Percentiles rank a stretch among this genome's conserved stretches.
Conservation (phyloP, 2,888 invertebrate species). For the Cephus rjabovi region DNA sequence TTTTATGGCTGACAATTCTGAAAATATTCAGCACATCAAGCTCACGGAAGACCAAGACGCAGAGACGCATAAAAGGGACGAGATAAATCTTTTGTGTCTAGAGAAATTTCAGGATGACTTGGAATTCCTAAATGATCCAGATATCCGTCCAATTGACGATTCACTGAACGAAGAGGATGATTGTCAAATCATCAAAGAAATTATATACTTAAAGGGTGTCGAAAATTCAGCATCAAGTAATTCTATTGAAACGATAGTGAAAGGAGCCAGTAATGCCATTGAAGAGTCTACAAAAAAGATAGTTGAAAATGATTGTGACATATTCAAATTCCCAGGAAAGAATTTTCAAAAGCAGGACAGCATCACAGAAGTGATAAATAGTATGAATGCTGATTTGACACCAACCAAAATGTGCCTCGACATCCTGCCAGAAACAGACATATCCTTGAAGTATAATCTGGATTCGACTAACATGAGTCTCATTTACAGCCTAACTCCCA, state of each 20-base stretch:
- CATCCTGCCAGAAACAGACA: slow-evolving; percentile 38
- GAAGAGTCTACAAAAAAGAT: too few species aligned
- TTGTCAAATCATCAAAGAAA: too few species aligned
- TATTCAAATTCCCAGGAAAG: too few species aligned
- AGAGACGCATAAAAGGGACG: neutral
- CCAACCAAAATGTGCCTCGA: slow-evolving; percentile 37
- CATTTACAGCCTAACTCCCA: slow-evolving; percentile 57
- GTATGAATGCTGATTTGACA: slow-evolving; percentile 42
- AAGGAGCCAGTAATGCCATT: too few species aligned
- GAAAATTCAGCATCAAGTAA: too few species aligned
- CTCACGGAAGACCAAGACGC: neutral
- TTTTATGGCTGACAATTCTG: neutral
- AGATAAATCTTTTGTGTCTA: neutral
- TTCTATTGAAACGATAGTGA: too few species aligned
- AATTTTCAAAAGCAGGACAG: slow-evolving; percentile 34
- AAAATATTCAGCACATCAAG: neutral
- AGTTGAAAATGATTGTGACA: too few species aligned
- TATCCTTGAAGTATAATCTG: slow-evolving; percentile 52
- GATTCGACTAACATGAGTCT: slow-evolving; percentile 47
- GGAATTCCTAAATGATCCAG: too few species aligned
- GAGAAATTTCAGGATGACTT: slow-evolving; percentile 1
- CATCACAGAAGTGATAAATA: slow-evolving; percentile 45
- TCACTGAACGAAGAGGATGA: neutral
- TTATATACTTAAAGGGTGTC: too few species aligned
- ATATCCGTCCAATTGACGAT: neutral